Percentiles rank a stretch among this genome's conserved stretches.
Evolutionary conservation across 2,797 vertebrate genomes (phyloP).

Genomic region (Aeoliscus strigatus): DNA sequence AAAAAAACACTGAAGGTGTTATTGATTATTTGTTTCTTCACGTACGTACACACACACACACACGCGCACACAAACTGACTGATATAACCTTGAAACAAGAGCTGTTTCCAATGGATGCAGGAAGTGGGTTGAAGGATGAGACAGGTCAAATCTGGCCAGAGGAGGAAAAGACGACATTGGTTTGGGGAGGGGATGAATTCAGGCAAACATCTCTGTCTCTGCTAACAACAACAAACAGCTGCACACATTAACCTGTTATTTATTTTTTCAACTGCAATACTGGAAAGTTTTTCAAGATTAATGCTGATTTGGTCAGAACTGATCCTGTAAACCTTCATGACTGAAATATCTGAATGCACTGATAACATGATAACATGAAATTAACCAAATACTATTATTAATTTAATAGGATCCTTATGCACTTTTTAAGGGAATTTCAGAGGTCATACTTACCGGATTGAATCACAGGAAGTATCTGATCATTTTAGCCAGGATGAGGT

Average conservation of each 20-base stretch:
- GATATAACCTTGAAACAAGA: conserved; percentile 82
- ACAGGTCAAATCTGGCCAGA: conserved; percentile 26
- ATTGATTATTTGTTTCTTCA: conserved; percentile 60
- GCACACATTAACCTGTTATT: no score
- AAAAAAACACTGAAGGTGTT: conserved; percentile 43
- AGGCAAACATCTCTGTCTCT: background rate
- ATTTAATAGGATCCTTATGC: no score
- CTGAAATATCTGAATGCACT: conserved; percentile 3
- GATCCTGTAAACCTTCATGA: background rate
- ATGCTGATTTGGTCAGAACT: no score
- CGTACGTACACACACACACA: conserved; percentile 41
- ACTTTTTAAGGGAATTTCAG: no score
- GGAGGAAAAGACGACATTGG: conserved; percentile 8
- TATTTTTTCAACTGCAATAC: no score
- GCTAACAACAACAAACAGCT: background rate
- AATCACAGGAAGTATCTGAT: no score
- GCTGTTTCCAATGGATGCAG: conserved; percentile 69
- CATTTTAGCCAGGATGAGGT: no score
- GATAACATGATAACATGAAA: conserved; percentile 5
- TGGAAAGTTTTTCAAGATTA: no score
- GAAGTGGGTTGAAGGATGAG: conserved; percentile 28
- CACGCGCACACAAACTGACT: conserved; percentile 46
- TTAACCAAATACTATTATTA: no score
- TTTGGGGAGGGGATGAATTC: conserved; percentile 2
- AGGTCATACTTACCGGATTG: no score